Evolutionary conservation across 2,113 vertebrate genomes (phyloP).

Genomic region (Atractosteus spatula): DNA sequence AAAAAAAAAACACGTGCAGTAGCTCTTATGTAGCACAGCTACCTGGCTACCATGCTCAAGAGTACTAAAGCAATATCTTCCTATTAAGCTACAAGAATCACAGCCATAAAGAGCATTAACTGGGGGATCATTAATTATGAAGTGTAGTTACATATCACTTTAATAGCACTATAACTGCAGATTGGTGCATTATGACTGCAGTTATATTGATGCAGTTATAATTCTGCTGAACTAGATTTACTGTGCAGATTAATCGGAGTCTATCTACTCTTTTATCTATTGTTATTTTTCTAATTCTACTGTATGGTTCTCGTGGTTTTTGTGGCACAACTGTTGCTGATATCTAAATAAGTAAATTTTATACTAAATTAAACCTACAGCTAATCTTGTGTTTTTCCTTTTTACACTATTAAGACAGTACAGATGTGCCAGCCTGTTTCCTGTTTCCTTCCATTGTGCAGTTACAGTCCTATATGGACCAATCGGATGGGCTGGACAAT

Average conservation of each 20-base stretch:
- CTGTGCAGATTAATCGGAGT: neutral
- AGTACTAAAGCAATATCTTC: neutral
- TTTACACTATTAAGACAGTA: slow-evolving; percentile 76
- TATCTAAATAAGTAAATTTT: neutral
- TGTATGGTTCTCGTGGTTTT: neutral
- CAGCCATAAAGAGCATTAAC: slow-evolving; percentile 21
- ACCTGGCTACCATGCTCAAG: neutral
- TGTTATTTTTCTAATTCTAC: neutral
- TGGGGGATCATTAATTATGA: slow-evolving; percentile 24
- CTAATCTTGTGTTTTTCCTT: slow-evolving; percentile 53
- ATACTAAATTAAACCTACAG: neutral
- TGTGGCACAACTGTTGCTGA: neutral
- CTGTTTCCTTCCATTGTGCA: slow-evolving; percentile 81
- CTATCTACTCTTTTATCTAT: neutral
- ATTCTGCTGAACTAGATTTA: slow-evolving; percentile 11
- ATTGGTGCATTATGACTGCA: slow-evolving; percentile 28
- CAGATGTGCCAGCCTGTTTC: slow-evolving; percentile 78
- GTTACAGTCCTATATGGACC: slow-evolving; percentile 76
- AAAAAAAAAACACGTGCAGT: no score
- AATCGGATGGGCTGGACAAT: slow-evolving; percentile 77
- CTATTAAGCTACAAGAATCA: slow-evolving; percentile 6
- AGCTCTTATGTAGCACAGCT: no score
- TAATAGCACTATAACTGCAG: slow-evolving; percentile 27
- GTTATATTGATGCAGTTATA: slow-evolving; percentile 23
- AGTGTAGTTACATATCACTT: slow-evolving; percentile 26